Percentiles rank a stretch among this genome's conserved stretches.
phyloP scores from a whole-genome alignment of 2,888 invertebrate species.

The Acrobasis suavella region DNA sequence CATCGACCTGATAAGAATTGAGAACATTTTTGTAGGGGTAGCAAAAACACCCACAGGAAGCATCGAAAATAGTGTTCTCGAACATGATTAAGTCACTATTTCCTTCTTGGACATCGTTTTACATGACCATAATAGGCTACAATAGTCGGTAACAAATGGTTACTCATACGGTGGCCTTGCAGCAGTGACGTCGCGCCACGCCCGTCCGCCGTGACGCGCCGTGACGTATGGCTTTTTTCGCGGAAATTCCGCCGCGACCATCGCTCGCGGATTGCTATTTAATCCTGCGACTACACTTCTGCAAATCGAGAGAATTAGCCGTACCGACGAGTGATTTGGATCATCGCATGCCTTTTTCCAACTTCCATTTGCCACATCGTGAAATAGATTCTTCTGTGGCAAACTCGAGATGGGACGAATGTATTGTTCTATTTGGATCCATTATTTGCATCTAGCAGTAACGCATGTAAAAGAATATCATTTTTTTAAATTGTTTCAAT shows the following conservation, averaged over 20 bases:
- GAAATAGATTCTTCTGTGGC: not conserved
- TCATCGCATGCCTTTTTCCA: not conserved
- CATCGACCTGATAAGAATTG: not conserved
- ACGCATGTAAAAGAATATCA: too few relatives aligned
- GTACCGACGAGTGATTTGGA: not conserved
- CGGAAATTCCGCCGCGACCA: constrained; percentile 74
- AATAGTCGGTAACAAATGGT: constrained; percentile 30
- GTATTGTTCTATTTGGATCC: too few relatives aligned
- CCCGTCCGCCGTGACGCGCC: constrained; percentile 53
- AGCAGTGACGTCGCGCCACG: constrained; percentile 60
- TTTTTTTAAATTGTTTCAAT: too few relatives aligned
- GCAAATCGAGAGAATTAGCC: constrained; percentile 17
- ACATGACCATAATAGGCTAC: constrained; percentile 44
- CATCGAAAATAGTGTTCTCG: not conserved
- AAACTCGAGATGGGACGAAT: too few relatives aligned
- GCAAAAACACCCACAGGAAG: not conserved
- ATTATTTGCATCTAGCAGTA: too few relatives aligned
- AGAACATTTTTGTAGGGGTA: not conserved
- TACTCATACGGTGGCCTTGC: constrained; percentile 59
- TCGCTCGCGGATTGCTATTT: constrained; percentile 51
- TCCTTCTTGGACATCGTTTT: constrained; percentile 27
- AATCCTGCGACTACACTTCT: constrained; percentile 24
- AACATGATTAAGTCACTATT: not conserved
- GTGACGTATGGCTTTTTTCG: constrained; percentile 76
- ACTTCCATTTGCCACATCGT: not conserved